A percentile compares a stretch with the other conserved stretches of the same genome.
Conservation (phyloP, 2,888 invertebrate genomes). For the Crioceris asparagi region DNA sequence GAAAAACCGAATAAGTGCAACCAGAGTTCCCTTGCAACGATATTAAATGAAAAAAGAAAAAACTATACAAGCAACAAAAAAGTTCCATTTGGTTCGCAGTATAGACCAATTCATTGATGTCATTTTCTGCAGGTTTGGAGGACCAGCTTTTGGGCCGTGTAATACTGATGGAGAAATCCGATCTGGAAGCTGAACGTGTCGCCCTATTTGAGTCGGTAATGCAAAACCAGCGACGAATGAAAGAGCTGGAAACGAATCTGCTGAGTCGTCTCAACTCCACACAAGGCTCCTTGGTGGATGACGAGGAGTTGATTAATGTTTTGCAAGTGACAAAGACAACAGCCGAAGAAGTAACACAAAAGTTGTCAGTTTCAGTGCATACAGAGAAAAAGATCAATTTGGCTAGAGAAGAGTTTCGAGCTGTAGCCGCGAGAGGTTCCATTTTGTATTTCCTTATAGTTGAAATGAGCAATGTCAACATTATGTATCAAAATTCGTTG, state of each 20-base stretch:
- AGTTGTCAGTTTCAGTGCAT: constrained; percentile 81
- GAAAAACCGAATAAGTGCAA: too few species aligned
- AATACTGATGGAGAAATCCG: constrained; percentile 92
- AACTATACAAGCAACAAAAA: too few species aligned
- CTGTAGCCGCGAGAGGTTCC: constrained; percentile 88
- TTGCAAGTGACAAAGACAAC: constrained; percentile 72
- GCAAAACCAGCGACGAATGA: constrained; percentile 92
- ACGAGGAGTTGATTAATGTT: constrained; percentile 87
- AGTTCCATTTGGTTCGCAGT: too few species aligned
- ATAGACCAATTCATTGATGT: too few species aligned
- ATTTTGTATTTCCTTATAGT: constrained; percentile 93
- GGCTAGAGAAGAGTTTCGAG: constrained; percentile 90
- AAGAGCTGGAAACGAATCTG: constrained; percentile 87
- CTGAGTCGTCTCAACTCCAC: constrained; percentile 86
- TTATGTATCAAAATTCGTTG: constrained; percentile 94
- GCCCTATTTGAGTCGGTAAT: constrained; percentile 91
- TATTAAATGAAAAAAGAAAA: too few species aligned
- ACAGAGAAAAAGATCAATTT: constrained; percentile 90
- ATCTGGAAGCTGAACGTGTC: constrained; percentile 87
- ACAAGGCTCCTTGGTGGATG: constrained; percentile 88
- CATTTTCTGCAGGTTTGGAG: constrained; percentile 62
- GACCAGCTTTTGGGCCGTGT: constrained; percentile 90
- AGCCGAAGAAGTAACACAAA: constrained; percentile 90
- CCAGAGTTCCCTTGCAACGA: too few species aligned
- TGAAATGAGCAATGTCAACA: constrained; percentile 93